Evolutionary conservation across 2,113 vertebrate genomes (phyloP).

Genomic region (Lipotes vexillifer): DNA sequence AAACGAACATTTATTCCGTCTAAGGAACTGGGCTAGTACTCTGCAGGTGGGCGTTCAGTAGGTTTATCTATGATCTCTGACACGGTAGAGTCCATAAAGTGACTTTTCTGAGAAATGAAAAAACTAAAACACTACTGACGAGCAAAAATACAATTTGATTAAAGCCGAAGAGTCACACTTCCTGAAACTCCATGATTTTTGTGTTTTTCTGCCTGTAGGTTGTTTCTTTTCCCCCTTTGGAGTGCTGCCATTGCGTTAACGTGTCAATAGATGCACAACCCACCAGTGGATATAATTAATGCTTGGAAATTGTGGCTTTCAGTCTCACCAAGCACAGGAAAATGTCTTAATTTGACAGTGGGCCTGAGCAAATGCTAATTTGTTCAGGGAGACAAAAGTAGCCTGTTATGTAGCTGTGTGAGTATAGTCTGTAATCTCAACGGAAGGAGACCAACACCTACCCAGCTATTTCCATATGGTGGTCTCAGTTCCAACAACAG

Average conservation of each 20-base stretch:
- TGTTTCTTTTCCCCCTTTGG: slow-evolving; percentile 50
- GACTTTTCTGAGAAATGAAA: slow-evolving; percentile 25
- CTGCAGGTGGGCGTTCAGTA: background rate
- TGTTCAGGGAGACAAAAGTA: slow-evolving; percentile 66
- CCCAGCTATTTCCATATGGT: slow-evolving; percentile 19
- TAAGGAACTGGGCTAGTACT: background rate
- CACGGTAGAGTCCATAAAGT: background rate
- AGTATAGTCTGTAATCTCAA: background rate
- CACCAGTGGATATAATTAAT: slow-evolving; percentile 72
- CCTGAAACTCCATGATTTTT: background rate
- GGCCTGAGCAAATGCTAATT: slow-evolving; percentile 73
- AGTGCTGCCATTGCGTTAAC: slow-evolving; percentile 64
- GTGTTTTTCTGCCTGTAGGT: slow-evolving; percentile 53
- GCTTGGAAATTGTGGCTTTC: slow-evolving; percentile 74
- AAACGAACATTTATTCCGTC: background rate
- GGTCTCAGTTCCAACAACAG: background rate
- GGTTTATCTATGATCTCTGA: background rate
- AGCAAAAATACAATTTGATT: slow-evolving; percentile 46
- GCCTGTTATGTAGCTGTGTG: slow-evolving; percentile 46
- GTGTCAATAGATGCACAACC: slow-evolving; percentile 50
- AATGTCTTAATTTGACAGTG: slow-evolving; percentile 76
- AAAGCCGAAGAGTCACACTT: slow-evolving; percentile 35
- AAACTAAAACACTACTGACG: slow-evolving; percentile 59
- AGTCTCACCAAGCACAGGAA: slow-evolving; percentile 63
- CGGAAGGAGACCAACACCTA: slow-evolving; percentile 9